These are phyloP conservation scores for Agriopis leucophaearia DNA, from an alignment of 2,888 invertebrate genomes.

Conservation along the genomic window DNA sequence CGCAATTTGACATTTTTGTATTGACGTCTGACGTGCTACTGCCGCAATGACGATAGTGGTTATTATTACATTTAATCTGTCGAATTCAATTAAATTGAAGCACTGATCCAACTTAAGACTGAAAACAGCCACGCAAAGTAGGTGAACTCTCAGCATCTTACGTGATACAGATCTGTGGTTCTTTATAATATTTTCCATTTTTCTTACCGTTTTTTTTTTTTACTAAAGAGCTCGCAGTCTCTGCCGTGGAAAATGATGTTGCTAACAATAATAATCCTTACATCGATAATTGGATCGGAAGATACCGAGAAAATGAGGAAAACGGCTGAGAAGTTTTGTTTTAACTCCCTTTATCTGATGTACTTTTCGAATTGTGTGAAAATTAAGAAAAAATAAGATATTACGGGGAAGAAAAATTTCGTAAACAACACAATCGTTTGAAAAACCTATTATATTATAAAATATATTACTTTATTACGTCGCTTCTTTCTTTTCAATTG, in stretches of 20 bases:
- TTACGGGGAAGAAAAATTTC: not conserved
- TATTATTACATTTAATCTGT: too few species aligned
- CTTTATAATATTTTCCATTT: constrained; percentile 6
- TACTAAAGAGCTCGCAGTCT: constrained; percentile 15
- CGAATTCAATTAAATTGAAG: too few species aligned
- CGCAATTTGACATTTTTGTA: too few species aligned
- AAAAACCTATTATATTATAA: too few species aligned
- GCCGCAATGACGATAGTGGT: too few species aligned
- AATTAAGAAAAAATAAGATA: not conserved
- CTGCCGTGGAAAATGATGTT: constrained; percentile 24
- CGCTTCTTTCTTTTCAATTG: not conserved
- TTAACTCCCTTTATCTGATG: constrained; percentile 6
- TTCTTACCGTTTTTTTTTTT: constrained; percentile 24
- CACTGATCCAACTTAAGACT: too few species aligned
- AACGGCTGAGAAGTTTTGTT: constrained; percentile 20
- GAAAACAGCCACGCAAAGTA: too few species aligned
- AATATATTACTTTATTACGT: constrained; percentile 12
- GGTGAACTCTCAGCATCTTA: too few species aligned
- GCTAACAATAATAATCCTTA: constrained; percentile 37
- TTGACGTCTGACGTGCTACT: too few species aligned
- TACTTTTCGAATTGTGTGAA: constrained; percentile 5
- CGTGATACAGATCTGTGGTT: too few species aligned
- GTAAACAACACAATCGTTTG: constrained; percentile 9
- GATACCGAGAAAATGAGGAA: constrained; percentile 10
- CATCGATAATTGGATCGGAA: constrained; percentile 43